phyloP scores from a whole-genome alignment of 2,888 invertebrate species.

The Drosophila basisetae region DNA sequence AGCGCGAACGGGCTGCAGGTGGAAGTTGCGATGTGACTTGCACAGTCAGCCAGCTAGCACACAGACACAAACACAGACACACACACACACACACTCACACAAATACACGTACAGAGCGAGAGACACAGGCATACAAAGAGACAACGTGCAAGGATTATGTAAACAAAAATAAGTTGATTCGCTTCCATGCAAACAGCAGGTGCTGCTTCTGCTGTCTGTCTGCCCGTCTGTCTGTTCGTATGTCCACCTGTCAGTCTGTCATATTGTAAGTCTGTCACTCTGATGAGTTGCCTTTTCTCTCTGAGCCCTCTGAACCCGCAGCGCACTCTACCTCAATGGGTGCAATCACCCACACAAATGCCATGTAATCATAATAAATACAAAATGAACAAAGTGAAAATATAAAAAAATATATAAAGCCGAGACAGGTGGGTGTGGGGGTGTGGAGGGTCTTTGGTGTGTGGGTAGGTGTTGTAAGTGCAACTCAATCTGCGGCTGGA shows the following conservation, averaged over 20 bases:
- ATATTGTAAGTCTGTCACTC: constrained; percentile 40
- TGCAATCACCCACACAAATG: constrained; percentile 71
- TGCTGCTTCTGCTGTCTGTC: constrained; percentile 14
- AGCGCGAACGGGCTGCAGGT: constrained; percentile 54
- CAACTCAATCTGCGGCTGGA: constrained; percentile 37
- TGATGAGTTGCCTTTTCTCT: constrained; percentile 47
- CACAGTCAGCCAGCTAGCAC: constrained; percentile 20
- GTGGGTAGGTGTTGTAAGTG: constrained; percentile 21
- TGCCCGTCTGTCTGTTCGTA: background rate
- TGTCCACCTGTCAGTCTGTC: constrained; percentile 35
- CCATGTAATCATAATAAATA: constrained; percentile 56
- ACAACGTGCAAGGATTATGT: constrained; percentile 79
- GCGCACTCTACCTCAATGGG: constrained; percentile 59
- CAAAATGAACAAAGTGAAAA: constrained; percentile 21
- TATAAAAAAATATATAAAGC: background rate
- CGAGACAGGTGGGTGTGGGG: background rate
- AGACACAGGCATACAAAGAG: constrained; percentile 34
- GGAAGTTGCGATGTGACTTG: constrained; percentile 49
- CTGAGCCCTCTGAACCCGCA: constrained; percentile 8
- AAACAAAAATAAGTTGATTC: constrained; percentile 76
- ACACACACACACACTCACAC: constrained; percentile 14
- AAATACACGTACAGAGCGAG: constrained; percentile 6
- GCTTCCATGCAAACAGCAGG: constrained; percentile 41
- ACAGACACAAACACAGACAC: constrained; percentile 16
- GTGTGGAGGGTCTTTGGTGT: background rate